These are phyloP conservation scores for Stramonita haemastoma DNA, from an alignment of 2,888 invertebrate species.

Conservation along the genomic window DNA sequence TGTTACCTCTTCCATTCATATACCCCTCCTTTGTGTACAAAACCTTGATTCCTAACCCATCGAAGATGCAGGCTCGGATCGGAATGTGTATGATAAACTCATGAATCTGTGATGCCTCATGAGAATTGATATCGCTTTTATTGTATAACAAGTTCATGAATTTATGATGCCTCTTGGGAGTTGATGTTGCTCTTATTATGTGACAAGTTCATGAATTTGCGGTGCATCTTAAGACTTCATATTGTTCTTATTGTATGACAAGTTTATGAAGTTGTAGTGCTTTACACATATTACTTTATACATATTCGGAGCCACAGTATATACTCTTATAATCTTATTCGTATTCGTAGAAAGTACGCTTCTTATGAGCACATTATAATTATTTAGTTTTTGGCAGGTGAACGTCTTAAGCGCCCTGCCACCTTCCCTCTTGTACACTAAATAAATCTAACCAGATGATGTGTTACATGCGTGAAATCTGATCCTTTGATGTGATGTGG, in stretches of 20 bases:
- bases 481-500: not conserved
- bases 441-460: not conserved
- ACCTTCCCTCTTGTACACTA: conserved; percentile 24
- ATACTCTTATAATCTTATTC: too few relatives aligned
- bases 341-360: too few relatives aligned
- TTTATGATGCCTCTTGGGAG: too few relatives aligned
- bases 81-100: conserved; percentile 34
- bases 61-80: not conserved
- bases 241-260: too few relatives aligned
- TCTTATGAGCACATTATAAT: too few relatives aligned
- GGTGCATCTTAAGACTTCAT: too few relatives aligned
- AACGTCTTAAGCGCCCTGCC: conserved; percentile 30
- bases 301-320: too few relatives aligned
- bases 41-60: not conserved
- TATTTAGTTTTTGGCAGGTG: not conserved
- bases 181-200: too few relatives aligned
- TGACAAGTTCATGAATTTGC: not conserved
- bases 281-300: too few relatives aligned
- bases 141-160: not conserved
- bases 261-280: too few relatives aligned
- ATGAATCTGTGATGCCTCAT: not conserved
- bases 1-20: not conserved
- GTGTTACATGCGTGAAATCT: not conserved
- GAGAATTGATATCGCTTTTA: too few relatives aligned
- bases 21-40: not conserved